Percentiles rank a stretch among this genome's conserved stretches.
Evolutionary conservation across 2,113 vertebrate species (phyloP).

Genomic region (Eurystomus gularis): DNA sequence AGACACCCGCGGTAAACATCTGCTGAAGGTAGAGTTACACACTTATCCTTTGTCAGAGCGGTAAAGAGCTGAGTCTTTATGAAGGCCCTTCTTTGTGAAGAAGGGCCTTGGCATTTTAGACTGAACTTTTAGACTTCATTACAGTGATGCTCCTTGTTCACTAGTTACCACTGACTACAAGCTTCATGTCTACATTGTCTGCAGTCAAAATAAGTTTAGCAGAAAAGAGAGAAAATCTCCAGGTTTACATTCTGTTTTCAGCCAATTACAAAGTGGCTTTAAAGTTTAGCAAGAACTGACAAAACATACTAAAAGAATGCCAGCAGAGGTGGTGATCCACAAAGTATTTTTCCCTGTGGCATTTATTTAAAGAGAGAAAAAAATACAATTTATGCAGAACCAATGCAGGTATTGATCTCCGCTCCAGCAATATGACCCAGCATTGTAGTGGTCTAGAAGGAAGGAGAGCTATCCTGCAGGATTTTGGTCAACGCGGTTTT

Average conservation of each 20-base stretch:
- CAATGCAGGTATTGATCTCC: neutral
- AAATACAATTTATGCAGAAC: neutral
- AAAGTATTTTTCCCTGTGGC: neutral
- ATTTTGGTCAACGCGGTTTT: neutral
- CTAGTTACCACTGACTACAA: neutral
- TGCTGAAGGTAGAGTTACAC: neutral
- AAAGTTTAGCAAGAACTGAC: neutral
- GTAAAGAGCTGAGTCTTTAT: neutral
- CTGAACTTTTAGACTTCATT: neutral
- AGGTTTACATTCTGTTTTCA: neutral
- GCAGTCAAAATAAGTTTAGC: neutral
- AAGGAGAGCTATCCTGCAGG: neutral
- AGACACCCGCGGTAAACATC: neutral
- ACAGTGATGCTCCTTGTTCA: neutral
- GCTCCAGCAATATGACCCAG: neutral
- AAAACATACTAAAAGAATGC: neutral
- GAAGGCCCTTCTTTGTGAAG: too few relatives aligned
- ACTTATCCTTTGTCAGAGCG: neutral
- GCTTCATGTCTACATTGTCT: neutral
- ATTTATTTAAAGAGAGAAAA: neutral
- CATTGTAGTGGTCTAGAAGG: neutral
- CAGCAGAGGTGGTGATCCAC: neutral
- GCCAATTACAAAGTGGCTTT: neutral
- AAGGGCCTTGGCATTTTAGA: neutral
- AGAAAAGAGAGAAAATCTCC: conserved; percentile 2